Base-by-base conservation (phyloP, 2,797 vertebrate species). In the Pygocentrus nattereri region DNA sequence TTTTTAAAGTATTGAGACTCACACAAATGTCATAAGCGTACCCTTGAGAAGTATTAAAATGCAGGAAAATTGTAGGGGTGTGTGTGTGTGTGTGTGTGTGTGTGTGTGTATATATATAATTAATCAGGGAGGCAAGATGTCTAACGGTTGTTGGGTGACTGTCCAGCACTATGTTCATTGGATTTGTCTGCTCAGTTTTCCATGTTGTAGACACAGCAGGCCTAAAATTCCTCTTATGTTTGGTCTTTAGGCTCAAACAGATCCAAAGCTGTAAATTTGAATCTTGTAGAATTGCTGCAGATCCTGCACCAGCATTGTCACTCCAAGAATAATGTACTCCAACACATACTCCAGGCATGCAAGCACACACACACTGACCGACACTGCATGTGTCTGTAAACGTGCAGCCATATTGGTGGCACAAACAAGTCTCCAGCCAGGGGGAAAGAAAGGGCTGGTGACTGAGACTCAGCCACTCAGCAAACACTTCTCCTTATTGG, bases 401-500 rank as follows among this genome's bases (percentile, higher is more conserved):
- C 44, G 58, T 78, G 19, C 77, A 59, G 13, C 62, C 38, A 78
- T 59, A 76, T 79, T 73, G 79, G 52, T 77, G 68, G 76, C 62
- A 62, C 70, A 52, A 56, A 70, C 61, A 67, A 44, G 74, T 73
- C 54, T 72, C 61, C 78, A 79, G 38, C 58, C 69, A 23, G 64
- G 73, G 71, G 38, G 54, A 78, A 86, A 80, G 80, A 80, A 81
- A 81, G 68, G 64, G 25, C 47, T 62, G 18, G 78, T 76, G 78
- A 85, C 73, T 18, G 21, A 62, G 58, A 73, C 31, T 49, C 69
- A 85, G 81, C 85, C 82, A 84, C 73, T 86, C 79, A 88, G 69
- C 61, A 79, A 65, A 65, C 81, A 78, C 81, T 62, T 88, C 74
- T 77, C 85, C 85, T 84, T 88, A 74, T 85, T 86, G 83, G 86